Base-by-base conservation (phyloP, 2,888 invertebrate genomes). In the Zelleria hepariella region DNA sequence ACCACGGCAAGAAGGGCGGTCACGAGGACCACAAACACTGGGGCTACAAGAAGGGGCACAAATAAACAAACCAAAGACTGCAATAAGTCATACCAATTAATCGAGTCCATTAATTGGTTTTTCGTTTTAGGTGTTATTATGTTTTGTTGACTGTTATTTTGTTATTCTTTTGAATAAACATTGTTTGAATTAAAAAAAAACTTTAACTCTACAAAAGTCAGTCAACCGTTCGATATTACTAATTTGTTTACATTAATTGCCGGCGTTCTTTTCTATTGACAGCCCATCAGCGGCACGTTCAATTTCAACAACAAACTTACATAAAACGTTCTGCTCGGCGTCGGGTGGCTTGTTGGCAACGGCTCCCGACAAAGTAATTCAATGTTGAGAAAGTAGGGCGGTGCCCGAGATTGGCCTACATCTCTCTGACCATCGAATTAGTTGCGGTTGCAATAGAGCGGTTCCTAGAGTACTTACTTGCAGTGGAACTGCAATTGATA, bases 1-100 rank as follows among this genome's bases (percentile, higher is more conserved):
- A 93, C 66, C 92, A 94, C 70, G 95, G 92, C 62, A 94, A 95
- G 86, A 95, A 96, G 82, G 95, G 94, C 51, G 94, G 94, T 48
- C 93, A 94, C 69, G 93, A 94, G 68, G 92, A 94, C 68, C 94
- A 94, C 80, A 95, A 95, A 81, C 92, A 94, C 76, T 95, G 95
- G 94, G 93, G 93, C 63, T 91, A 90, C 72, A 91, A 91, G 74
- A 90, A 91, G 78, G 89, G 89, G 62, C 87, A 86, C 68, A 76
- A 82, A 82, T 68, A 71, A 70, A 25, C 49, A 60, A 49, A 59
- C 62, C 62, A 67, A 67, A 67, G 65, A 67, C 67, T 71, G 62
- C 20, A 49, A 67, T 66, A 65, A 64, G 66, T 67, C 64, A 69
- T 72, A 68, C 71, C 67, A 73, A 68, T 68, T 73, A 70, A 72